Evolutionary conservation across 2,888 invertebrate genomes (phyloP), one percentile per base, ranked within the genome.

Genomic region (Tenthredo notha): DNA sequence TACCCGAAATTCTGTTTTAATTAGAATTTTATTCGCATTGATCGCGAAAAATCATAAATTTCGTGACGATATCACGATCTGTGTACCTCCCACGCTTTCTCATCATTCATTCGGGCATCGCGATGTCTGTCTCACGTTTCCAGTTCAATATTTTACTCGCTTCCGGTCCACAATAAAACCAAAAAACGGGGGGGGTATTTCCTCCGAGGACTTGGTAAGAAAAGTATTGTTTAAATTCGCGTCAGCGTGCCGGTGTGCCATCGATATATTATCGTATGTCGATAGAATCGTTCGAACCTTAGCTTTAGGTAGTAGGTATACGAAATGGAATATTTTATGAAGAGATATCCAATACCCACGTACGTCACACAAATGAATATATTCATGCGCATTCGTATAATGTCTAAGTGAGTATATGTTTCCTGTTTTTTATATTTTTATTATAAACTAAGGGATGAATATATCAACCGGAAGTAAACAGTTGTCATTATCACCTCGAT

Each of bases 141-240:
- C 67, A 10, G 67, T 67, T 67, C 67, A 33, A 67, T 67, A 67
- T 67, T 67, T 67, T 67, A 67, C 33, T 25, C 25, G 67, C 33
- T 67, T 67, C 33, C 67, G 33, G 67, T 67, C 33, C 33, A 18
- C 67, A 33, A 33, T 29, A 67, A 25, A 61, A 61, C 25, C 61
- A 10, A 61, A 12, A 5, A 0, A 12, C 61, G 25, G 2, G 9
- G 61, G 21, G 25, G 21, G 25, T 61, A 7, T 18, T 9, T n/a
- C 12, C 67, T 33, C 12, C 67, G 33, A 29, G 33, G 33, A 67
- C 29, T 33, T 7, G 4, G 67, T 67, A 67, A 67, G 33, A 18
- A 18, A 67, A 67, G 67, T 67, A 67, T 67, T 67, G 67, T 67
- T 67, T 67, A 67, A 67, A 67, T 67, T 67, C 33, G 67, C 67